Percentiles rank a stretch among this genome's conserved stretches.
Conservation (phyloP, 2,113 vertebrate genomes). For the Siniperca knerii region DNA sequence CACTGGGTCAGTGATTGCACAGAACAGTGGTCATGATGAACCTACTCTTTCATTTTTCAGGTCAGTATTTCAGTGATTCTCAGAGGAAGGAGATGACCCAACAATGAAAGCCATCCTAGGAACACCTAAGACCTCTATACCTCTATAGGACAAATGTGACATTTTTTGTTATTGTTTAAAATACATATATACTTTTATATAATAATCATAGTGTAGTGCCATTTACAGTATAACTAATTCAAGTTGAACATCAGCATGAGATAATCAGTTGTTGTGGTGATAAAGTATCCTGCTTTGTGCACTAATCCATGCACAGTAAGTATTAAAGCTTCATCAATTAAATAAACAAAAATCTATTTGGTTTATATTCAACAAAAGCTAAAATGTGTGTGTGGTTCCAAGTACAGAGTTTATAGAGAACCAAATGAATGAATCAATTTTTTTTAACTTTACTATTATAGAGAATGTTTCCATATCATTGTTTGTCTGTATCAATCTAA, state of each 20-base stretch:
- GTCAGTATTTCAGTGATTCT: slow-evolving; percentile 69
- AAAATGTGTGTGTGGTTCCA: neutral
- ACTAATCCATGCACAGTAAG: neutral
- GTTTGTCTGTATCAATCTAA: neutral
- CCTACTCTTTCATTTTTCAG: slow-evolving; percentile 56
- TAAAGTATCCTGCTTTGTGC: neutral
- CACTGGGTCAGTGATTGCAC: slow-evolving; percentile 48
- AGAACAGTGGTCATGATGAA: slow-evolving; percentile 24
- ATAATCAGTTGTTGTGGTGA: neutral
- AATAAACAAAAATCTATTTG: neutral
- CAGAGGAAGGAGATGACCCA: slow-evolving; percentile 69
- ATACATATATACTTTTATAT: neutral
- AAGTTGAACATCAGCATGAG: neutral
- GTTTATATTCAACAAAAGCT: neutral
- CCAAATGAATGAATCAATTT: neutral
- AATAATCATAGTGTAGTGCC: neutral
- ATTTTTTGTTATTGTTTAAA: neutral
- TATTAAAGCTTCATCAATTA: neutral
- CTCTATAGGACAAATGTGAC: neutral
- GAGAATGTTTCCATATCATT: neutral
- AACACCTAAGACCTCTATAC: slow-evolving; percentile 66
- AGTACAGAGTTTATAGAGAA: neutral
- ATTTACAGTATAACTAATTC: neutral
- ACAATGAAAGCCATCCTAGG: slow-evolving; percentile 67
- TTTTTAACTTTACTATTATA: neutral